Conservation (phyloP, 2,797 vertebrate genomes). For the Parauchenoglanis punctatus region DNA sequence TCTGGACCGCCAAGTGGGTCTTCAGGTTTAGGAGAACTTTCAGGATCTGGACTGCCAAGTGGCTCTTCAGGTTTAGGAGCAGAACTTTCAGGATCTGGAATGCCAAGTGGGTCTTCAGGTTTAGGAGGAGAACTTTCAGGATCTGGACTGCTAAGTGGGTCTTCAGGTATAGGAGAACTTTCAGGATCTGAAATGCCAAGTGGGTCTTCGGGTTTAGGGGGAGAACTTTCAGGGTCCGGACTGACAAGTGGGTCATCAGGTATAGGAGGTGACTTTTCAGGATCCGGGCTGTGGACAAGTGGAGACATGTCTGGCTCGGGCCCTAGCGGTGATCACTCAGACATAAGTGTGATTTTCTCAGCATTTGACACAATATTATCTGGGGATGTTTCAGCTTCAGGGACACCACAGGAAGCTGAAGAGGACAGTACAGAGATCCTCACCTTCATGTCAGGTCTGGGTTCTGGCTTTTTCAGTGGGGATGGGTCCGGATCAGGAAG, state of each 20-base stretch:
- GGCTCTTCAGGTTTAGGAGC: constrained; percentile 64
- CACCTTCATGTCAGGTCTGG: constrained; percentile 57
- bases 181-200: constrained; percentile 42
- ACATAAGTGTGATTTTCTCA: constrained; percentile 64
- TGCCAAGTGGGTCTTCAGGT: background rate
- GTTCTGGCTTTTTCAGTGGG: constrained; percentile 68
- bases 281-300: constrained; percentile 5
- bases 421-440: constrained; percentile 67
- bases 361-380: constrained; percentile 55
- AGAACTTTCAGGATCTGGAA: constrained; percentile 58
- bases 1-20: constrained; percentile 47
- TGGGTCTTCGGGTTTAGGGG: constrained; percentile 24
- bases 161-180: constrained; percentile 62
- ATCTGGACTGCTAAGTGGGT: constrained; percentile 1
- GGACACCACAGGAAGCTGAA: constrained; percentile 67
- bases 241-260: constrained; percentile 7
- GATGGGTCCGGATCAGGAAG: constrained; percentile 61
- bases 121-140: constrained; percentile 34
- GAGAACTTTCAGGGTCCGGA: constrained; percentile 33
- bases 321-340: constrained; percentile 61
- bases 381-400: constrained; percentile 63
- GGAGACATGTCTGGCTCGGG: constrained; percentile 63
- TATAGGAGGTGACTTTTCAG: background rate
- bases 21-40: constrained; percentile 59
- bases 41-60: constrained; percentile 20